phyloP scores from a whole-genome alignment of 2,797 vertebrate genomes.

The Microchirus variegatus region DNA sequence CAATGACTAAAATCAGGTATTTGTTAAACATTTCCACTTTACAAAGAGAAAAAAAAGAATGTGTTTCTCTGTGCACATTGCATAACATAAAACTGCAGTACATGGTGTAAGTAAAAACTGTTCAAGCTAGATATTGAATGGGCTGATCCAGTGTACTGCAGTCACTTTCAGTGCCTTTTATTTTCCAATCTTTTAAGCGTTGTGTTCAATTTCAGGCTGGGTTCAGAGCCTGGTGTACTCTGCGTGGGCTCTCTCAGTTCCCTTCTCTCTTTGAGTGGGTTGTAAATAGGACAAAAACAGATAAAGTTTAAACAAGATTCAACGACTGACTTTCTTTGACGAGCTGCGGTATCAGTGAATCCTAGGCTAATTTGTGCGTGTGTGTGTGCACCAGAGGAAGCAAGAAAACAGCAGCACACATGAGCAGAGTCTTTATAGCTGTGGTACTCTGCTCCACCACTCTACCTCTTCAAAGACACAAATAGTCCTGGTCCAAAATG shows the following conservation, averaged over 20 bases:
- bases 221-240: constrained; percentile 36
- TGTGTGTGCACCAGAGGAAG: constrained; percentile 36
- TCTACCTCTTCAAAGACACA: too few species aligned
- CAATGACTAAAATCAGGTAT: constrained; percentile 50
- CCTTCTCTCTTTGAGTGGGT: constrained; percentile 40
- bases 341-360: constrained; percentile 28
- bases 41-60: constrained; percentile 38
- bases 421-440: constrained; percentile 52
- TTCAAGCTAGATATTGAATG: constrained; percentile 32
- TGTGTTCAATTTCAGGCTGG: constrained; percentile 18
- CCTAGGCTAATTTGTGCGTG: constrained; percentile 32
- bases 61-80: constrained; percentile 39
- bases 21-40: constrained; percentile 54
- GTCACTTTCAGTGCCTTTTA: constrained; percentile 46
- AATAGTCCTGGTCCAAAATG: too few species aligned
- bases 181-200: constrained; percentile 20
- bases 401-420: constrained; percentile 56
- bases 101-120: constrained; percentile 30
- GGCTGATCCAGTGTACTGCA: constrained; percentile 50
- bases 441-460: constrained; percentile 16
- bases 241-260: constrained; percentile 36
- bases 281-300: constrained; percentile 28
- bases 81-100: constrained; percentile 40
- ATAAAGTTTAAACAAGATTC: constrained; percentile 37
- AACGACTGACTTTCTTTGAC: constrained; percentile 33